phyloP scores from a whole-genome alignment of 2,888 invertebrate species.

The Eupithecia subumbrata region DNA sequence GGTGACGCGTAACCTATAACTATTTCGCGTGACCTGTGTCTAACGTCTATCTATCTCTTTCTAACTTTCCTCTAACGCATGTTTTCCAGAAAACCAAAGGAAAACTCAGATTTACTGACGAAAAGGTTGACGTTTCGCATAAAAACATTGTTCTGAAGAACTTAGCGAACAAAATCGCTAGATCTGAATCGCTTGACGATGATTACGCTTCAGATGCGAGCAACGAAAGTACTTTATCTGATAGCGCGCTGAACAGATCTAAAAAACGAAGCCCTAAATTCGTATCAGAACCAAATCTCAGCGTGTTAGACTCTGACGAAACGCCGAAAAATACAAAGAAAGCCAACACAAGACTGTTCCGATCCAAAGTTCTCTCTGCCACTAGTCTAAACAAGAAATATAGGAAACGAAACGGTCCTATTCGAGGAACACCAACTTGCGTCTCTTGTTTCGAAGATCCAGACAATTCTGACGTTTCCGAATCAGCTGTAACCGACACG shows the following conservation, averaged over 20 bases:
- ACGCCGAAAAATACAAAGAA: constrained; percentile 78
- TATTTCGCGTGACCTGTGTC: constrained; percentile 21
- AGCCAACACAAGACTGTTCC: constrained; percentile 65
- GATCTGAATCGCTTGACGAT: constrained; percentile 69
- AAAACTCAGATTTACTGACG: constrained; percentile 68
- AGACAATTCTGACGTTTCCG: constrained; percentile 64
- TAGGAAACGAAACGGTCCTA: constrained; percentile 63
- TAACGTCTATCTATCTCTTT: constrained; percentile 45
- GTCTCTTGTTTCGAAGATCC: constrained; percentile 77
- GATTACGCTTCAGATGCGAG: constrained; percentile 76
- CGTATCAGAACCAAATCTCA: constrained; percentile 79
- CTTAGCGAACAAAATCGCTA: constrained; percentile 75
- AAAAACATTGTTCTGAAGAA: constrained; percentile 78
- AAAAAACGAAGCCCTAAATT: constrained; percentile 76
- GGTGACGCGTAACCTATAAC: background rate
- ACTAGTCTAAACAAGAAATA: constrained; percentile 73
- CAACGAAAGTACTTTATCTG: constrained; percentile 77
- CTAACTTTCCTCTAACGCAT: constrained; percentile 61
- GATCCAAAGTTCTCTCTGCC: constrained; percentile 68
- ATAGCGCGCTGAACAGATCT: constrained; percentile 69
- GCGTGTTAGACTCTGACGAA: constrained; percentile 68
- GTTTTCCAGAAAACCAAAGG: constrained; percentile 76
- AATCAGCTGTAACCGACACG: constrained; percentile 52
- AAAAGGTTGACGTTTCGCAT: constrained; percentile 73
- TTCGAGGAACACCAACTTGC: constrained; percentile 73